A percentile compares a stretch with the other conserved stretches of the same genome.
phyloP scores from a whole-genome alignment of 2,888 invertebrate genomes.

The Acrobeloides nanus region DNA sequence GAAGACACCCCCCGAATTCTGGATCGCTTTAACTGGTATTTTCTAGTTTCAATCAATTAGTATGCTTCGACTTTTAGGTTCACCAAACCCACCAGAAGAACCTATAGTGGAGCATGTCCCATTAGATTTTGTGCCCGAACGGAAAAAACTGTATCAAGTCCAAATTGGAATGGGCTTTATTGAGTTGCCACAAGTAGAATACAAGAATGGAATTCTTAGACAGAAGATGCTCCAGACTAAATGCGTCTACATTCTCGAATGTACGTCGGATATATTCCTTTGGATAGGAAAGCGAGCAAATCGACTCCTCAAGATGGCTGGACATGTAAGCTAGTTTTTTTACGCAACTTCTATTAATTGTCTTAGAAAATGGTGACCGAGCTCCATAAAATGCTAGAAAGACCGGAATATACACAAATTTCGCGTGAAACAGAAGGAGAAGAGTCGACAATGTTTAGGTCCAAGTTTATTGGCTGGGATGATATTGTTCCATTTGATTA shows the following conservation, averaged over 20 bases:
- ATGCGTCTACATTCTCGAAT: conserved; percentile 87
- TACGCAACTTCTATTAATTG: neutral
- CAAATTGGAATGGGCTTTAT: conserved; percentile 96
- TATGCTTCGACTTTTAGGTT: conserved; percentile 8
- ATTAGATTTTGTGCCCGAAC: conserved; percentile 35
- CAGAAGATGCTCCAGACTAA: conserved; percentile 74
- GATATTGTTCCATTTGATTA: conserved; percentile 98
- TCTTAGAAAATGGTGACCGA: conserved; percentile 80
- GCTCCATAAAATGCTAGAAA: conserved; percentile 79
- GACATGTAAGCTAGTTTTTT: conserved; percentile 37
- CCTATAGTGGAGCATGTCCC: conserved; percentile 63
- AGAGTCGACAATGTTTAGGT: conserved; percentile 73
- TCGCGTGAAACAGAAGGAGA: conserved; percentile 54
- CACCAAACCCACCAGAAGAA: conserved; percentile 18
- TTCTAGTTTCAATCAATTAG: neutral
- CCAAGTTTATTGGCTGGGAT: conserved; percentile 94
- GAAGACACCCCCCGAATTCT: conserved; percentile 76
- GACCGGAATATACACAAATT: conserved; percentile 77
- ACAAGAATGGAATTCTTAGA: conserved; percentile 36
- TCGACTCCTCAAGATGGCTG: conserved; percentile 58
- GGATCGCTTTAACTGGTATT: conserved; percentile 63
- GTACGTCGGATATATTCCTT: conserved; percentile 63
- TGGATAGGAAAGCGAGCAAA: conserved; percentile 94
- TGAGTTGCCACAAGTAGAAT: conserved; percentile 78
- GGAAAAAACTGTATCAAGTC: conserved; percentile 63